Evolutionary conservation across 2,797 vertebrate genomes (phyloP).

Genomic region (Xiphorhynchus erythropygius): DNA sequence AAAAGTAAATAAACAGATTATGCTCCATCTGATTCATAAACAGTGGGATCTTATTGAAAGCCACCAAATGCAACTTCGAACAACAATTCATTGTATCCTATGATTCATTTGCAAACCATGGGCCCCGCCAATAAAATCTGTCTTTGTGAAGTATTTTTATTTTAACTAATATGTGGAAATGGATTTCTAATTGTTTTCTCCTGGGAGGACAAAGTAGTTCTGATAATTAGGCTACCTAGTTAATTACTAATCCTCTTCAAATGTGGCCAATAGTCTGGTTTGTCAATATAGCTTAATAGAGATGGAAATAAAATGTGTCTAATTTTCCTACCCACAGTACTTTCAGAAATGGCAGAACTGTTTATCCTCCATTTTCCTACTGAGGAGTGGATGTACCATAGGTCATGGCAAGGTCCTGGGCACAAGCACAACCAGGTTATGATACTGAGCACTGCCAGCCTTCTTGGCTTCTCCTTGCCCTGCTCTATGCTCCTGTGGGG

Average conservation of each 20-base stretch:
- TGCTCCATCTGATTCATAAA: conserved; percentile 37
- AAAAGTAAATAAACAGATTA: conserved; percentile 62
- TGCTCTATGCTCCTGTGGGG: not conserved
- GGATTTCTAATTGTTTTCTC: not conserved
- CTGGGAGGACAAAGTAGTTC: not conserved
- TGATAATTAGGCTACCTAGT: not conserved
- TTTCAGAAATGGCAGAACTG: not conserved
- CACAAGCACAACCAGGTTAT: not conserved
- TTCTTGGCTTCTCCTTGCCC: not conserved
- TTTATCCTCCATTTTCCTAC: not conserved
- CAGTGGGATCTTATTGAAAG: conserved; percentile 12
- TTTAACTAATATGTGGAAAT: conserved; percentile 4
- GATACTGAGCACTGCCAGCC: not conserved
- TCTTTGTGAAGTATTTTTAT: not conserved
- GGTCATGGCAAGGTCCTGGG: not conserved
- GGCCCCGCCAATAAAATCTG: not conserved
- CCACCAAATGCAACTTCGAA: conserved; percentile 16
- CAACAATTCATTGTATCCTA: not conserved
- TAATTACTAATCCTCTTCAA: conserved; percentile 25
- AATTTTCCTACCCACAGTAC: not conserved
- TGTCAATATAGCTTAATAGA: not conserved
- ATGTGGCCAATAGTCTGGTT: not conserved
- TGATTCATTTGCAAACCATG: not conserved
- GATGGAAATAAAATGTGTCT: not conserved
- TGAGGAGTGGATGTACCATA: not conserved